Base-by-base conservation (phyloP, 2,888 invertebrate genomes). In the Epirrita christyi region DNA sequence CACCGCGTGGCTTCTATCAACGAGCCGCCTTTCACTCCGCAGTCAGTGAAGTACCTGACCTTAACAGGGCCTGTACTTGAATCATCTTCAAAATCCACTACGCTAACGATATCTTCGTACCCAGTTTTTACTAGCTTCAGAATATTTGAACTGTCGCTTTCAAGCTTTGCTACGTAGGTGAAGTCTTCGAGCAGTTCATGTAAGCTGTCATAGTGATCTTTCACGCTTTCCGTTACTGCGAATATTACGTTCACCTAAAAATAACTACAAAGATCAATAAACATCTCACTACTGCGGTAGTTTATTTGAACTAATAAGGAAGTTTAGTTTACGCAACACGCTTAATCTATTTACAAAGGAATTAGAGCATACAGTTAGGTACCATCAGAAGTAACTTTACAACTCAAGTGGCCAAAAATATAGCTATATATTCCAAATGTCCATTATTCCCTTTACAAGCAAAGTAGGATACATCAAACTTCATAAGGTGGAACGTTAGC, bases 131-230 rank as follows among this genome's bases (percentile, higher is more conserved):
- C 95, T 48, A 98, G 92, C 61, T 96, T 94, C 50, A 98, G 93
- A 55, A 98, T 96, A 80, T 98, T 98, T 0, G 95, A 95, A 32
- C 98, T 97, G 87, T 98, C 96, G 37, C 94, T 93, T 65, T 95
- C 95, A 28, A 98, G 83, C 59, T 94, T 94, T 4, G 97, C 97
- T 0, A 97, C 95, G 68, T 95, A 95, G 0, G 96, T 95, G 61
- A 96, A 94, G 68, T 94, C 94, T 55, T 92, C 94, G 63, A 98
- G 93, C 15, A 96, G 89, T 29, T 93, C 86, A 50, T 94, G 94
- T 40, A 98, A 88, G 67, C 94, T 91, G 60, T 94, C 90, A 83
- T 97, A 98, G 49, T 95, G 94, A 6, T 83, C 75, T 7, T 94
- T 92, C 38, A 95, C 95, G 58, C 93, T 92, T 70, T 94, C 93